phyloP scores from a whole-genome alignment of 37 sponge, comb jelly and placozoan genomes.

The Diacarnus erythraeanus region DNA sequence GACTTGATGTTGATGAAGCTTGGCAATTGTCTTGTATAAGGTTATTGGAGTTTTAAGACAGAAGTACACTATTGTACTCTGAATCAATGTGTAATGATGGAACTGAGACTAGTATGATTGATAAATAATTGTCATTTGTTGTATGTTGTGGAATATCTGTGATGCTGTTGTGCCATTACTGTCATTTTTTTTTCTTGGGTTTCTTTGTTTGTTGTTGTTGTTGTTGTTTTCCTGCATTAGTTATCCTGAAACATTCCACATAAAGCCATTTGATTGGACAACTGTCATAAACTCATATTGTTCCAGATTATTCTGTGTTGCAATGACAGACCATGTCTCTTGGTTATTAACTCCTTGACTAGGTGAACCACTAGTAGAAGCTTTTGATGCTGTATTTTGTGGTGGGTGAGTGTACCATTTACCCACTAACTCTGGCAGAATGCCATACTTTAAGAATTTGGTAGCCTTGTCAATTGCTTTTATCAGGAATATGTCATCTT shows the following conservation, averaged over 20 bases:
- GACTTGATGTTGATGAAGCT: slow-evolving; percentile 27
- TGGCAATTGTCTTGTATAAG: slow-evolving; percentile 36
- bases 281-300: slow-evolving; percentile 29
- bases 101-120: slow-evolving; percentile 7
- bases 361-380: neutral
- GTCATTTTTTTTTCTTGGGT: neutral
- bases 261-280: slow-evolving; percentile 54
- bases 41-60: slow-evolving; percentile 37
- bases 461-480: neutral
- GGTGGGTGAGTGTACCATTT: neutral
- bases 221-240: slow-evolving; percentile 26
- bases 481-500: neutral
- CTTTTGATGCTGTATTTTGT: neutral
- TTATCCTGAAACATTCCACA: slow-evolving; percentile 31
- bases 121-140: slow-evolving; percentile 26
- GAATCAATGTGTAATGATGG: neutral
- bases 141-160: no score
- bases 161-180: neutral
- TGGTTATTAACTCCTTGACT: neutral
- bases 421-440: neutral
- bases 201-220: neutral
- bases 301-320: slow-evolving; percentile 7
- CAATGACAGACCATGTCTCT: slow-evolving; percentile 47
- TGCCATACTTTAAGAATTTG: neutral
- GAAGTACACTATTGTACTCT: slow-evolving; percentile 1